phyloP scores from a whole-genome alignment of 1,140 invertebrate genomes.

The Planococcus citri region DNA sequence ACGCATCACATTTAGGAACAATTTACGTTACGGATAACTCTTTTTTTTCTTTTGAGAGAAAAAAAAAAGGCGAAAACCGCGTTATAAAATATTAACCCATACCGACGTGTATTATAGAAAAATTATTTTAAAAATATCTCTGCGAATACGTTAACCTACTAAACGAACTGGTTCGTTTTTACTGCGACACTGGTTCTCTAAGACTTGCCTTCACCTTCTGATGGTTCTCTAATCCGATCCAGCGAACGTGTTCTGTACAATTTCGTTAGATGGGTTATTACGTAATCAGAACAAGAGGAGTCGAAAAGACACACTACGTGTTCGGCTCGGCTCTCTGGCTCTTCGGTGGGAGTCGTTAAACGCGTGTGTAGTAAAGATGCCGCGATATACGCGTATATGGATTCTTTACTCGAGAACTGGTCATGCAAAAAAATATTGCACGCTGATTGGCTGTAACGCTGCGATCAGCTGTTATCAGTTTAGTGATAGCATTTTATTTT shows the following conservation, averaged over 20 bases:
- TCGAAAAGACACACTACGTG: background rate
- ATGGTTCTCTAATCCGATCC: background rate
- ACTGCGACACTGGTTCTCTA: slow-evolving; percentile 1
- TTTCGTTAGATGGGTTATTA: slow-evolving; percentile 2
- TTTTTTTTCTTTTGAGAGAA: background rate
- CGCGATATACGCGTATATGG: no score
- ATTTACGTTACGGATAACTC: background rate
- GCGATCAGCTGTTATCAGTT: no score
- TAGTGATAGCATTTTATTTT: no score
- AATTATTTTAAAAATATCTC: background rate
- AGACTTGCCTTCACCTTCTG: background rate
- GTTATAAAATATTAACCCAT: background rate
- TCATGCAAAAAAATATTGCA: no score
- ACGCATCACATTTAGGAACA: slow-evolving; percentile 8
- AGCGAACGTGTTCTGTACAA: slow-evolving; percentile 1
- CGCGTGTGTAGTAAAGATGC: no score
- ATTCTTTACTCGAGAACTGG: no score
- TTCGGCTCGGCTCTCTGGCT: no score
- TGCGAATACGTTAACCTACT: slow-evolving; percentile 2
- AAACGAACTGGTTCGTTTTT: slow-evolving; percentile 6
- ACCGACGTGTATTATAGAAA: background rate
- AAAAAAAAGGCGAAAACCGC: no score
- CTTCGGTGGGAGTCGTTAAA: no score
- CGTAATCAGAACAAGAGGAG: slow-evolving; percentile 1
- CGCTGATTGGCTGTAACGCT: no score